phyloP scores from a whole-genome alignment of 2,113 vertebrate species.

The Passer montanus region DNA sequence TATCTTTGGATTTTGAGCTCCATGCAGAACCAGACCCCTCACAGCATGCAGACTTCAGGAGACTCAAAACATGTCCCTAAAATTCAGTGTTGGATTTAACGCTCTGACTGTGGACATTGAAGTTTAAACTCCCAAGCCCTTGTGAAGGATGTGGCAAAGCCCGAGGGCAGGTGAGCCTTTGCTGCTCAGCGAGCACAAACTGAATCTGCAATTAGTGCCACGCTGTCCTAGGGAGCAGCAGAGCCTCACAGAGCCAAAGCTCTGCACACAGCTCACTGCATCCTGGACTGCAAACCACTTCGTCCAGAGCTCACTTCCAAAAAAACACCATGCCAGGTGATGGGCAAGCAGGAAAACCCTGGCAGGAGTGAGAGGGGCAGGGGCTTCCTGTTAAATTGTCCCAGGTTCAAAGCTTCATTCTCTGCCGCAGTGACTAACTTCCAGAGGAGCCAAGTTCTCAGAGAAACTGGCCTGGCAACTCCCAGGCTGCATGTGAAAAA shows the following conservation, averaged over 20 bases:
- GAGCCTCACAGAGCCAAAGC: accelerated
- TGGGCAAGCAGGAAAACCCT: background rate
- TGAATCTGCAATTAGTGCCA: background rate
- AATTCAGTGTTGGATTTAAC: background rate
- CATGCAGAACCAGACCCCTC: background rate
- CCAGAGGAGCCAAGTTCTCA: background rate
- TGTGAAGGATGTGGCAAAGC: background rate
- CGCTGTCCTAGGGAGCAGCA: background rate
- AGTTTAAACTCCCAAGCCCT: background rate
- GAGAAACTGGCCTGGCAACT: background rate
- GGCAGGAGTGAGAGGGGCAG: background rate
- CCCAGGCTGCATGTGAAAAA: background rate
- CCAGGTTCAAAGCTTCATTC: background rate
- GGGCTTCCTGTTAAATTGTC: background rate
- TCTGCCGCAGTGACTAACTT: background rate
- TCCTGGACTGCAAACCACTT: background rate
- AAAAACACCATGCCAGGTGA: accelerated
- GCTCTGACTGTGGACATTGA: background rate
- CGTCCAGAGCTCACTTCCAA: background rate
- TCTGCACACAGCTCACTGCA: accelerated
- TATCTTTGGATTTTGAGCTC: background rate
- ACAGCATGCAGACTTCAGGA: background rate
- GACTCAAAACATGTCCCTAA: background rate
- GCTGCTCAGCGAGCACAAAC: background rate
- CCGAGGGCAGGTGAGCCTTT: background rate